Evolutionary conservation across 2,888 invertebrate species (phyloP).

Genomic region (Cataglyphis altisquamis): DNA sequence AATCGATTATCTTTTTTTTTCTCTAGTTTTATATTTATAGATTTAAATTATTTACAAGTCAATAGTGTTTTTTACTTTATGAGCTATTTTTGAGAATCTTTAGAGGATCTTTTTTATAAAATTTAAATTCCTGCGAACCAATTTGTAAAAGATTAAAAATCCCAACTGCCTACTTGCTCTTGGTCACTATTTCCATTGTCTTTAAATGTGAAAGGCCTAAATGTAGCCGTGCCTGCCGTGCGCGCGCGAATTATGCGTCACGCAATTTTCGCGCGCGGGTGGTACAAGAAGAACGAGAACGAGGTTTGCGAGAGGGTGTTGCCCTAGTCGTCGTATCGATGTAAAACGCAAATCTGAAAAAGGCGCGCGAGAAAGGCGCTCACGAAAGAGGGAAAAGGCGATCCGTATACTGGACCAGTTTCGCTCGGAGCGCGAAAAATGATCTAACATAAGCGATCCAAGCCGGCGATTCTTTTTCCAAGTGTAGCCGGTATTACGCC

Average conservation of each 20-base stretch:
- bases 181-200: background rate
- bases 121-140: background rate
- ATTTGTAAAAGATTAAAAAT: background rate
- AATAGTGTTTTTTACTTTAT: background rate
- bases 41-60: background rate
- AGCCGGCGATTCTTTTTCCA: constrained; percentile 24
- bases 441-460: constrained; percentile 41
- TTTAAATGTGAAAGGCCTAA: background rate
- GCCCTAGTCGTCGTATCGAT: constrained; percentile 18
- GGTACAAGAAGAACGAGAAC: constrained; percentile 40
- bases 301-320: constrained; percentile 36
- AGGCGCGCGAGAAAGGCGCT: constrained; percentile 51
- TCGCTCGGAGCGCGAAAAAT: constrained; percentile 55
- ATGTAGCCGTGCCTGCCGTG: background rate
- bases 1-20: background rate
- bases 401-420: constrained; percentile 59
- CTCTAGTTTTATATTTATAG: background rate
- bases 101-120: background rate
- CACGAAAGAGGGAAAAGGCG: constrained; percentile 54
- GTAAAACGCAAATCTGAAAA: constrained; percentile 45
- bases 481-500: constrained; percentile 29
- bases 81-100: background rate
- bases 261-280: constrained; percentile 56
- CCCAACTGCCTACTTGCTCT: background rate
- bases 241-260: constrained; percentile 15